Conservation (phyloP, 2,888 invertebrate genomes). For the Erynnis tages region DNA sequence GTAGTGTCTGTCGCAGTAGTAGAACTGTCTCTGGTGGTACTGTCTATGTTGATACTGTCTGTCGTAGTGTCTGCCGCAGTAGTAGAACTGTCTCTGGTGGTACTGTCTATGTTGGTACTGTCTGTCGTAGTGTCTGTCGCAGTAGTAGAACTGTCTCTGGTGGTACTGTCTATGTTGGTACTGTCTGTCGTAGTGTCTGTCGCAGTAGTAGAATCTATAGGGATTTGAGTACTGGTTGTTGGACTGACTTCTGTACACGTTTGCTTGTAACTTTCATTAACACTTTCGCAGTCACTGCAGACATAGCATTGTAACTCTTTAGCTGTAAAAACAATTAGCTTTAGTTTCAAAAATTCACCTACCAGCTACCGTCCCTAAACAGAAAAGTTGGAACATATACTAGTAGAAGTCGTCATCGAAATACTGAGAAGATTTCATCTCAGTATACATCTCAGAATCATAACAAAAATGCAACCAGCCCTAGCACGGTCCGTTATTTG, state of each 20-base stretch:
- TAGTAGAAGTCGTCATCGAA: too few relatives aligned
- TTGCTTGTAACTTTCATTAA: slow-evolving; percentile 37
- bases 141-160: neutral
- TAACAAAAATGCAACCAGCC: too few relatives aligned
- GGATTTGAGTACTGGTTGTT: slow-evolving; percentile 5
- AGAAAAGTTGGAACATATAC: too few relatives aligned
- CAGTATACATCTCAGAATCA: too few relatives aligned
- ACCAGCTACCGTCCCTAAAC: too few relatives aligned
- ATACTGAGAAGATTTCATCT: too few relatives aligned
- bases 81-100: slow-evolving; percentile 8
- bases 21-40: neutral
- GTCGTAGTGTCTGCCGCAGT: neutral
- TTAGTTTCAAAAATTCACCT: too few relatives aligned
- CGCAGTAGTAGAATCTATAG: slow-evolving; percentile 7
- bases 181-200: neutral
- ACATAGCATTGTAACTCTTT: slow-evolving; percentile 52
- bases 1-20: neutral
- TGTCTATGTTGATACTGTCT: neutral
- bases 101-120: too few relatives aligned
- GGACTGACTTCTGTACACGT: slow-evolving; percentile 39
- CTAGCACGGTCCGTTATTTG: too few relatives aligned
- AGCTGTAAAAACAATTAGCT: slow-evolving; percentile 38
- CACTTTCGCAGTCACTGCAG: slow-evolving; percentile 46
- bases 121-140: neutral
- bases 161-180: neutral